Base-by-base conservation (phyloP, 2,888 invertebrate genomes). In the Drosophila dives region DNA sequence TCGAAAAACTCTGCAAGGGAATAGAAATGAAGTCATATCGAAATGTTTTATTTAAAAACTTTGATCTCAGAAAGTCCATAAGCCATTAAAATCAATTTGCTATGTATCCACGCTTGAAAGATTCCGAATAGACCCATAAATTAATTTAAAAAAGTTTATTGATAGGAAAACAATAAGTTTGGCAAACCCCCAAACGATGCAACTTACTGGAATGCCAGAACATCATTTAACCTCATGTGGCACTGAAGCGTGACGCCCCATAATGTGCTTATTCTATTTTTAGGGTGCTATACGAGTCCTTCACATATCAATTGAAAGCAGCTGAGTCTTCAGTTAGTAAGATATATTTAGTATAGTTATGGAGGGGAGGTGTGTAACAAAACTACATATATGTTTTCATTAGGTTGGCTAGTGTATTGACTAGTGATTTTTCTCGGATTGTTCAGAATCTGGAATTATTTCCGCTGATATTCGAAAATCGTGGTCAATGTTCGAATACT, bases 401-500 rank as follows among this genome's bases (percentile, higher is more conserved):
- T 33, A 58, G 50, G 32, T 62, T 60, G 58, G 50, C 45, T 53
- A 36, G 55, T 23, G 23, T 20, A 38, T 45, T 64, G 38, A 10
- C 38, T 49, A 29, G 12, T 23, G 10, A 15, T n/a, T 8, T 40
- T 5, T 32, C 40, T 60, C 7, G 23, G 8, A 23, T 7, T 48
- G 23, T 29, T 17, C 17, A 20, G 15, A 4, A 11, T 17, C 33
- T 36, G 2, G 15, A 11, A 10, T n/a, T 32, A n/a, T 32, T 7
- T 32, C n/a, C 1, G 53, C 3, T n/a, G 7, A 11, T 10, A 17
- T 8, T 42, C 7, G 32, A 6, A 26, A 12, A 11, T 6, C 17
- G 3, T 6, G 89, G 33, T 7, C 42, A 1, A 86, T 92, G 91
- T 75, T 92, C 49, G 81, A 90, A 5, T 75, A 84, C 63, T 92